phyloP scores from a whole-genome alignment of 2,888 invertebrate species.

The Mechanitis mazaeus region DNA sequence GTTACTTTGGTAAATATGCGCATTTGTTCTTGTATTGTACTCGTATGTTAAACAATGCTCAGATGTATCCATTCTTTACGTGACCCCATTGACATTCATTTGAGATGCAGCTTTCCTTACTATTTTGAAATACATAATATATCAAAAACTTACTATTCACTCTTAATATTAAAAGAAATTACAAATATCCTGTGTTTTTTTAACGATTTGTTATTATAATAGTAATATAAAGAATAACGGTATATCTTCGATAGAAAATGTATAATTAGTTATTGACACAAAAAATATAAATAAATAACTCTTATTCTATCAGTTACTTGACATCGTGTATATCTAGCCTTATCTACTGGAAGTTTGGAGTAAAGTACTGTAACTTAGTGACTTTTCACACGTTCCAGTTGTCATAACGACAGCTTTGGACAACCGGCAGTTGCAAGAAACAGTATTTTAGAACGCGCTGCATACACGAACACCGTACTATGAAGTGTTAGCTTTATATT shows the following conservation, averaged over 20 bases:
- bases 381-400: not conserved
- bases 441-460: no score
- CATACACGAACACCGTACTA: no score
- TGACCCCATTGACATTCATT: constrained; percentile 51
- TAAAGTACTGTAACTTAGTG: not conserved
- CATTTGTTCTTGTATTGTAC: constrained; percentile 55
- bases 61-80: constrained; percentile 53
- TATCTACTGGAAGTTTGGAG: constrained; percentile 8
- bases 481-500: no score
- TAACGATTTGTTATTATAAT: constrained; percentile 6
- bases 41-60: constrained; percentile 50
- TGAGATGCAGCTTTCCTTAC: constrained; percentile 18
- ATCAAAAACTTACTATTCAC: no score
- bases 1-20: constrained; percentile 56
- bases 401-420: constrained; percentile 28
- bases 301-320: not conserved
- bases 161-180: no score
- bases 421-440: no score
- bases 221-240: no score
- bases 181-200: not conserved
- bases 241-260: not conserved
- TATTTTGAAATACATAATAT: not conserved
- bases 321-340: constrained; percentile 8
- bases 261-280: no score
- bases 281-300: no score